These are phyloP conservation scores for Tarsius wallacei DNA, from an alignment of 2,797 vertebrate species.

Conservation along the genomic window DNA sequence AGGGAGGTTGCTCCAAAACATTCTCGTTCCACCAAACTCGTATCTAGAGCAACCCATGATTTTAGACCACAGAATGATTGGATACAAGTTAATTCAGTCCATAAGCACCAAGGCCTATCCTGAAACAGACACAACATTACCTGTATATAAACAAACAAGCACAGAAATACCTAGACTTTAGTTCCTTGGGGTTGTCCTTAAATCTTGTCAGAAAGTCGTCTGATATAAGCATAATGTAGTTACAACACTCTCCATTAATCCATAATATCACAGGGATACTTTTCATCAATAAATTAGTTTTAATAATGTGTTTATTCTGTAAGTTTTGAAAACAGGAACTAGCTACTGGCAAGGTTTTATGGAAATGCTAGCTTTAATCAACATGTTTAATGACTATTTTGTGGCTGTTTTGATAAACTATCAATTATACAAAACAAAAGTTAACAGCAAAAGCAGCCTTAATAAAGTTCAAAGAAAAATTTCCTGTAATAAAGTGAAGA, in stretches of 20 bases:
- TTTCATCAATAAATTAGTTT: background rate
- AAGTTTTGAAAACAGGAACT: slow-evolving; percentile 51
- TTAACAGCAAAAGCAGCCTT: slow-evolving; percentile 53
- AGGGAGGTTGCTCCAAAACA: background rate
- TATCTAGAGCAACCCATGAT: background rate
- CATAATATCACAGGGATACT: background rate
- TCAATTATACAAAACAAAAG: slow-evolving; percentile 24
- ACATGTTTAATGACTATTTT: slow-evolving; percentile 33
- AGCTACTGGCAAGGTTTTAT: slow-evolving; percentile 1
- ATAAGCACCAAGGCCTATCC: background rate
- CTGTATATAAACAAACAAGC: slow-evolving; percentile 13
- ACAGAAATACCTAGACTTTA: background rate
- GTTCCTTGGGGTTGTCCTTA: background rate
- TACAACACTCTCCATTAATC: background rate
- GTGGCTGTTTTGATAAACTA: slow-evolving; percentile 29
- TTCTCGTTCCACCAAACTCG: background rate
- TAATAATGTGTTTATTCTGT: background rate
- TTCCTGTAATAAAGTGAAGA: slow-evolving; percentile 24
- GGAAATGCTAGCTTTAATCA: slow-evolving; percentile 17
- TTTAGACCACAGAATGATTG: background rate
- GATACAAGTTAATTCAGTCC: slow-evolving; percentile 20
- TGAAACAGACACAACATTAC: background rate
- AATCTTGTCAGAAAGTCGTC: slow-evolving; percentile 5
- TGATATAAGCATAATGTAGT: background rate
- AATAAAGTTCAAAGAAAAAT: slow-evolving; percentile 15